Percentiles rank a stretch among this genome's conserved stretches.
Conservation (phyloP, 2,888 invertebrate species). For the Nebria brevicollis region DNA sequence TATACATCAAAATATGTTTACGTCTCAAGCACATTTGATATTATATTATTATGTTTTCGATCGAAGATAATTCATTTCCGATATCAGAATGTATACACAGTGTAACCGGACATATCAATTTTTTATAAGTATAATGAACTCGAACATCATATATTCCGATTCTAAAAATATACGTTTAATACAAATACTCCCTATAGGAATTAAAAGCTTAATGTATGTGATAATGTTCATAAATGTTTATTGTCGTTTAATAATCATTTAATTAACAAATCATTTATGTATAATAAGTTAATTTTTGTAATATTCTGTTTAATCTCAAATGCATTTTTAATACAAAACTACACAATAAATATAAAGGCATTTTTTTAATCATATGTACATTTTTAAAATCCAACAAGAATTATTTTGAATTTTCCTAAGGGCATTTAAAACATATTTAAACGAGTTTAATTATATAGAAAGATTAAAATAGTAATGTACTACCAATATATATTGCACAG, state of each 20-base stretch:
- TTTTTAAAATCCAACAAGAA: too few species aligned
- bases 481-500: conserved; percentile 17
- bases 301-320: too few species aligned
- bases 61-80: conserved; percentile 33
- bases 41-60: conserved; percentile 7
- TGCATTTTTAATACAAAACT: too few species aligned
- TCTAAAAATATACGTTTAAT: conserved; percentile 8
- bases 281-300: too few species aligned
- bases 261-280: too few species aligned
- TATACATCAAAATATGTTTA: not conserved
- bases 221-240: not conserved
- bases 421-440: too few species aligned
- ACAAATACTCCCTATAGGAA: not conserved
- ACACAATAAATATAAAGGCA: too few species aligned
- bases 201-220: not conserved
- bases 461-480: conserved; percentile 15
- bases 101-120: conserved; percentile 4
- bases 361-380: too few species aligned
- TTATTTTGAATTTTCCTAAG: too few species aligned
- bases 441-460: not conserved
- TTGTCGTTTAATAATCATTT: too few species aligned
- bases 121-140: conserved; percentile 34
- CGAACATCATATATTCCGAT: conserved; percentile 20
- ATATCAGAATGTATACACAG: conserved; percentile 21
- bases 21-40: not conserved